A percentile compares a stretch with the other conserved stretches of the same genome.
Evolutionary conservation across 2,888 invertebrate genomes (phyloP).

Genomic region (Acanthacorydalis orientalis): DNA sequence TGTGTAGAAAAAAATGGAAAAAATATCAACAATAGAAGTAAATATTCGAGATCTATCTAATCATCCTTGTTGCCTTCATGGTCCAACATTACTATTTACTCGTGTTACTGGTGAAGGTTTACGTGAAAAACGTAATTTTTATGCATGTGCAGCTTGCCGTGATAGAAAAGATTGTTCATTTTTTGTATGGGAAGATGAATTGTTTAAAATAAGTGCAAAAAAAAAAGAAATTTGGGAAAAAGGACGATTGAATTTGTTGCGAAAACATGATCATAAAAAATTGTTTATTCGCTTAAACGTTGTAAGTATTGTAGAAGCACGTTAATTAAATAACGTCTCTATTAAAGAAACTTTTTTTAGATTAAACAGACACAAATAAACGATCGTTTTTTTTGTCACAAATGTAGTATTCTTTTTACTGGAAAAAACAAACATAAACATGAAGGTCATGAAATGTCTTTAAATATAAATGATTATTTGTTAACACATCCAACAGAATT

Average conservation of each 20-base stretch:
- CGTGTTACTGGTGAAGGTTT: conserved; percentile 13
- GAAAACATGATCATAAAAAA: conserved; percentile 33
- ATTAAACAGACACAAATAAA: conserved; percentile 25
- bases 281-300: conserved; percentile 34
- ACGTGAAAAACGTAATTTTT: conserved; percentile 37
- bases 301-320: conserved; percentile 18
- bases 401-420: conserved; percentile 38
- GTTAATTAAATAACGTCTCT: neutral
- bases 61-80: conserved; percentile 59
- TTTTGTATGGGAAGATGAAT: conserved; percentile 37
- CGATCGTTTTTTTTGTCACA: conserved; percentile 42
- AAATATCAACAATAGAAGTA: conserved; percentile 29
- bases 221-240: conserved; percentile 31
- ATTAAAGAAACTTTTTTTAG: conserved; percentile 17
- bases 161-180: conserved; percentile 62
- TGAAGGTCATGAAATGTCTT: conserved; percentile 33
- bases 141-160: conserved; percentile 70
- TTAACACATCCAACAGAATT: conserved; percentile 46
- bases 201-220: conserved; percentile 23
- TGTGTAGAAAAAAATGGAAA: neutral
- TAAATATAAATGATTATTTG: conserved; percentile 36
- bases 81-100: conserved; percentile 59
- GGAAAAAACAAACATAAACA: conserved; percentile 28
- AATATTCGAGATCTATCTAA: conserved; percentile 35
- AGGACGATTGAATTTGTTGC: conserved; percentile 26